phyloP scores from a whole-genome alignment of 2,113 vertebrate species.

The Muntiacus reevesi region DNA sequence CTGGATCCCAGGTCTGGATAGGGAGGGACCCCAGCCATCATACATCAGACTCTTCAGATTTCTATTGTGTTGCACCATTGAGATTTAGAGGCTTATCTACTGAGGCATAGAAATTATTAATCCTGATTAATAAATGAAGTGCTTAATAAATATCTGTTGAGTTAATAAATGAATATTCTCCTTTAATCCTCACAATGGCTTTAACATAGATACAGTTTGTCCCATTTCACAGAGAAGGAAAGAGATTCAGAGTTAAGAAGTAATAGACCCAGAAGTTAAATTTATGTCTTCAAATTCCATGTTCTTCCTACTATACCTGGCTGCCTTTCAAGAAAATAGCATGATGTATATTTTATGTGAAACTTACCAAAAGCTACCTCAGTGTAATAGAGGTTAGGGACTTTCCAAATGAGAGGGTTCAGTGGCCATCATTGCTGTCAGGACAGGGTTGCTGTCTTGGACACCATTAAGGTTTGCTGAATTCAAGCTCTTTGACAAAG shows the following conservation, averaged over 20 bases:
- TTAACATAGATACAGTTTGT: neutral
- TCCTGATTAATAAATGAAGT: neutral
- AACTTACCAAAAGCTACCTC: conserved; percentile 20
- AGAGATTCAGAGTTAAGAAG: neutral
- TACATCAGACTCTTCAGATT: neutral
- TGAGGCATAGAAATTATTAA: neutral
- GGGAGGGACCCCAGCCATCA: accelerated
- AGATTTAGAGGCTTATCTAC: neutral
- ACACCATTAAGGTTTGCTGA: neutral
- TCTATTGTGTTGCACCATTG: neutral
- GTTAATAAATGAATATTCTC: neutral
- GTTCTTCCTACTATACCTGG: neutral
- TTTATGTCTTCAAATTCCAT: conserved; percentile 24
- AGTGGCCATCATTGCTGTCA: neutral
- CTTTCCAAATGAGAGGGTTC: neutral
- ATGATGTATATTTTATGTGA: conserved; percentile 41
- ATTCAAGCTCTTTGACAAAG: neutral
- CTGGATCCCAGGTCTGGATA: neutral
- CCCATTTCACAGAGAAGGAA: neutral
- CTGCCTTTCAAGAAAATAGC: conserved; percentile 21
- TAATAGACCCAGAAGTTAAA: conserved; percentile 9
- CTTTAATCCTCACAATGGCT: neutral
- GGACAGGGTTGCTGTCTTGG: neutral
- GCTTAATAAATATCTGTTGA: neutral
- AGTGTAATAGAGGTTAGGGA: neutral